These are phyloP conservation scores for Lepidonotus clava DNA, from an alignment of 2,888 invertebrate genomes.

Conservation along the genomic window DNA sequence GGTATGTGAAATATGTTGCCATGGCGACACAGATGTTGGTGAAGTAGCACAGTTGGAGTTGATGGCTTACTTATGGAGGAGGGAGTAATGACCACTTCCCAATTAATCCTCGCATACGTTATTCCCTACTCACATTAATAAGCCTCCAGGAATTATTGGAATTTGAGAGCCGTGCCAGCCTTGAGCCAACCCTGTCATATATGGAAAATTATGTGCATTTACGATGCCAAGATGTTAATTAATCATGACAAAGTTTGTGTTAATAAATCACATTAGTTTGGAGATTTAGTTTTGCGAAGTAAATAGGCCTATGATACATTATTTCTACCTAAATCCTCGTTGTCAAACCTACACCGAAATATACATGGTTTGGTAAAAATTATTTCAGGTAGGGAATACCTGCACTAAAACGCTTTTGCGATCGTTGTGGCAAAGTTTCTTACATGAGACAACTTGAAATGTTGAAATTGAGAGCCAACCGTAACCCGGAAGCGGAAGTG, in stretches of 20 bases:
- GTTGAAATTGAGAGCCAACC: neutral
- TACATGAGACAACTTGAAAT: no score
- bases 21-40: conserved; percentile 43
- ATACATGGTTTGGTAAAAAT: no score
- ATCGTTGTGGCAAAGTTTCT: no score
- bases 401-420: no score
- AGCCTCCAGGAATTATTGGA: conserved; percentile 21
- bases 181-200: neutral
- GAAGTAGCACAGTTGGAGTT: conserved; percentile 8
- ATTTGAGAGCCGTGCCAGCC: conserved; percentile 7
- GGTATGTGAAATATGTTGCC: conserved; percentile 48
- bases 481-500: conserved; percentile 26
- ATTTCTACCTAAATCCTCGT: no score
- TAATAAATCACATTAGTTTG: no score
- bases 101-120: conserved; percentile 27
- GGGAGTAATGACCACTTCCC: conserved; percentile 3
- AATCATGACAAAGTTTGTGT: neutral
- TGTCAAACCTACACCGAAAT: no score
- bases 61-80: conserved; percentile 1
- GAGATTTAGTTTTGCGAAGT: neutral
- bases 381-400: no score
- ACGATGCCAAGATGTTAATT: neutral
- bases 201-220: conserved; percentile 23
- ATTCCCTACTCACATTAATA: neutral
- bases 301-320: no score